Conservation (phyloP, 2,888 invertebrate species). For the Ectemnius lituratus region DNA sequence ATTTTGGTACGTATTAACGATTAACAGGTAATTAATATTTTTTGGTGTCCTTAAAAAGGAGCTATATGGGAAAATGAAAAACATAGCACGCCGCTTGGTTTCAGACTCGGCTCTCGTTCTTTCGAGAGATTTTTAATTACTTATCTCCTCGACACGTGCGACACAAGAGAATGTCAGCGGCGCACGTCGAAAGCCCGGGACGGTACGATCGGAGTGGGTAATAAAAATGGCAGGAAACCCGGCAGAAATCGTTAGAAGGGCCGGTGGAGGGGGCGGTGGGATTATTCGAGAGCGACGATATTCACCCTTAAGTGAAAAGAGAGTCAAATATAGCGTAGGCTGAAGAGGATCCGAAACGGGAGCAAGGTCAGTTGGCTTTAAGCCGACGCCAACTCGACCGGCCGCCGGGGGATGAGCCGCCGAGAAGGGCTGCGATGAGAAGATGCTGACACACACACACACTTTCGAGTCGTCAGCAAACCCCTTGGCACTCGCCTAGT, state of each 20-base stretch:
- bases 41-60: no score
- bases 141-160: constrained; percentile 45
- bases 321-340: constrained; percentile 60
- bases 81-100: no score
- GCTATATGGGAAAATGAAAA: no score
- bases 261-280: constrained; percentile 18
- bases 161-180: constrained; percentile 14
- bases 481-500: constrained; percentile 41
- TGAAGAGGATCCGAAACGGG: constrained; percentile 52
- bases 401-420: no score
- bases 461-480: constrained; percentile 57
- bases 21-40: no score
- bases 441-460: constrained; percentile 61
- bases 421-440: constrained; percentile 25
- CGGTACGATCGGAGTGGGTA: not conserved
- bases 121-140: constrained; percentile 42
- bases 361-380: constrained; percentile 67
- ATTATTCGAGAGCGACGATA: constrained; percentile 57
- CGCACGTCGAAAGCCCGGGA: constrained; percentile 3
- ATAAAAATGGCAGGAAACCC: constrained; percentile 18
- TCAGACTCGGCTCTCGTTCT: no score
- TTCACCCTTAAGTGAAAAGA: constrained; percentile 55
- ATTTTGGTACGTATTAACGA: no score
- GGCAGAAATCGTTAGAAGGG: constrained; percentile 33
- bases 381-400: constrained; percentile 35